Conservation (phyloP, 2,113 vertebrate species). For the Eira barbara region DNA sequence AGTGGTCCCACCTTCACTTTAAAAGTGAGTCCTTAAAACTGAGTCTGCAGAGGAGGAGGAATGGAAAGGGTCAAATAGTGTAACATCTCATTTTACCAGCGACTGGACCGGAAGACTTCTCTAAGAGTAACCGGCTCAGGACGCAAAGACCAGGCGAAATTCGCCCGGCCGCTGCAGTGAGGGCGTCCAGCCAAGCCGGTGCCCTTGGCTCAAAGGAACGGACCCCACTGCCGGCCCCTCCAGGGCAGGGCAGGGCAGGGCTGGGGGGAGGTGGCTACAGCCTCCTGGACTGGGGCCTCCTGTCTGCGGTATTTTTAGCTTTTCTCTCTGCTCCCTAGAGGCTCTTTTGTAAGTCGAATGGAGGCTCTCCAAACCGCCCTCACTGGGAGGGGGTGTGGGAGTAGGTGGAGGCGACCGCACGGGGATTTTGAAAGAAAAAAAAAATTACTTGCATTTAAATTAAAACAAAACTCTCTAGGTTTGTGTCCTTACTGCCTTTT, state of each 20-base stretch:
- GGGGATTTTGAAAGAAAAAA: not conserved
- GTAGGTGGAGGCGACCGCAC: not conserved
- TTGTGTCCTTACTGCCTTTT: not conserved
- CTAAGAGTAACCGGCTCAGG: not conserved
- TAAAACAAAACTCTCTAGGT: not conserved
- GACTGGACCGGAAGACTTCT: not conserved
- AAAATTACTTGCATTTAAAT: not conserved
- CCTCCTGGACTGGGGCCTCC: not conserved
- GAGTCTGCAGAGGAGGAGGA: not conserved
- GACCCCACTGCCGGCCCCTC: fast-evolving
- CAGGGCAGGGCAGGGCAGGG: not conserved
- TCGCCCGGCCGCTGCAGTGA: fast-evolving
- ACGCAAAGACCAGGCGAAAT: not conserved
- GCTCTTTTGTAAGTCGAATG: not conserved
- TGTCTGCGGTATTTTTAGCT: not conserved
- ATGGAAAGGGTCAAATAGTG: not conserved
- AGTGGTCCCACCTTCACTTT: not conserved
- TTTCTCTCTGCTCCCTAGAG: not conserved
- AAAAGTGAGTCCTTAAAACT: not conserved
- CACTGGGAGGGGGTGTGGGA: not conserved
- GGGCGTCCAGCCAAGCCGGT: not conserved
- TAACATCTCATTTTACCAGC: not conserved
- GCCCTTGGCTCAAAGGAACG: not conserved
- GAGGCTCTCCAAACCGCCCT: not conserved
- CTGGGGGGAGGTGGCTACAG: not conserved